Conservation (phyloP, 2,888 invertebrate genomes). For the Drosophila antonietae region DNA sequence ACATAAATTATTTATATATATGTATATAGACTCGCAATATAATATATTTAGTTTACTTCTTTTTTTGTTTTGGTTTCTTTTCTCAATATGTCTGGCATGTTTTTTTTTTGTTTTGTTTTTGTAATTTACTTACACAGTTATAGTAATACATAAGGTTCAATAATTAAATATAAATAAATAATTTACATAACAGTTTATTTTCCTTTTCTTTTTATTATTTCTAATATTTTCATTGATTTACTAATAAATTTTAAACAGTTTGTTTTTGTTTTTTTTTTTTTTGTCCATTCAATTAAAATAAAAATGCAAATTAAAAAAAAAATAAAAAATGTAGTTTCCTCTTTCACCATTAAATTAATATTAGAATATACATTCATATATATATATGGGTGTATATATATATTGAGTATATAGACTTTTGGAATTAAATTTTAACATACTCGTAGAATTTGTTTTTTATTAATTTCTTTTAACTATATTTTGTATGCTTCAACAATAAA, state of each 20-base stretch:
- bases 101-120: conserved; percentile 17
- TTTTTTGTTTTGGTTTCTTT: conserved; percentile 18
- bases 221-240: conserved; percentile 59
- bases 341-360: conserved; percentile 34
- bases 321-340: conserved; percentile 43
- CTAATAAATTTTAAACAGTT: conserved; percentile 63
- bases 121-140: conserved; percentile 71
- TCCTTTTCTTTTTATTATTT: conserved; percentile 40
- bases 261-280: conserved; percentile 3
- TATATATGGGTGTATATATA: conserved; percentile 32
- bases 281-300: conserved; percentile 22
- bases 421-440: conserved; percentile 51
- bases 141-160: conserved; percentile 56
- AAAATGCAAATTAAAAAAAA: background rate
- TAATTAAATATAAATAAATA: conserved; percentile 75
- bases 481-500: conserved; percentile 57
- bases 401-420: conserved; percentile 66
- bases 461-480: conserved; percentile 46
- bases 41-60: conserved; percentile 40
- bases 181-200: conserved; percentile 82
- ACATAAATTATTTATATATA: conserved; percentile 54
- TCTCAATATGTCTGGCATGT: conserved; percentile 47
- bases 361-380: conserved; percentile 31
- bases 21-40: conserved; percentile 48
- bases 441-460: conserved; percentile 48